These are phyloP conservation scores for Cantharis rufa DNA, from an alignment of 2,888 invertebrate species.

Conservation along the genomic window DNA sequence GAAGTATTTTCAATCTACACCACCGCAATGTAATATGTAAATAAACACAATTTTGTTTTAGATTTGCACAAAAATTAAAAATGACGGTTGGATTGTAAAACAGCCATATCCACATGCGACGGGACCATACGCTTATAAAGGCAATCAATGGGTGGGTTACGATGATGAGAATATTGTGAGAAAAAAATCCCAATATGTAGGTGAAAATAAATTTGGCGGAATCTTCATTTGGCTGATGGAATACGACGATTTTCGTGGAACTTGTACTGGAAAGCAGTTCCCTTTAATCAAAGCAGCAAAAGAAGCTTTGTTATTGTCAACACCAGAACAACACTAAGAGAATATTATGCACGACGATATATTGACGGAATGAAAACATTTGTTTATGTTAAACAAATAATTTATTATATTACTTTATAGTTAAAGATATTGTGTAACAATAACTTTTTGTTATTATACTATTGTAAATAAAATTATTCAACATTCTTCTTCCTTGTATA, in stretches of 20 bases:
- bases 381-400: no score
- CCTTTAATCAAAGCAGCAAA: conserved; percentile 81
- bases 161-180: conserved; percentile 84
- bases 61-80: neutral
- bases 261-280: conserved; percentile 79
- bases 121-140: conserved; percentile 82
- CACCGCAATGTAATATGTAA: neutral
- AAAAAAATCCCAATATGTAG: conserved; percentile 81
- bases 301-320: neutral
- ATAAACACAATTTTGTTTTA: neutral
- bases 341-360: no score
- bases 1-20: neutral
- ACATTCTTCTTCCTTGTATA: no score
- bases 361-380: no score
- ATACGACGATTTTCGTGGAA: conserved; percentile 81
- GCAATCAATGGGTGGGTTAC: conserved; percentile 92
- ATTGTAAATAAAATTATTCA: no score
- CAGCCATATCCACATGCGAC: conserved; percentile 64
- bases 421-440: no score
- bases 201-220: conserved; percentile 78
- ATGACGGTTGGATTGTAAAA: neutral
- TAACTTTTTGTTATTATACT: no score
- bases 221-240: conserved; percentile 91
- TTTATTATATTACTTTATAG: no score
- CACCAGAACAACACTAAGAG: no score